Base-by-base conservation (phyloP, 1,140 invertebrate genomes). In the Amyelois transitella region DNA sequence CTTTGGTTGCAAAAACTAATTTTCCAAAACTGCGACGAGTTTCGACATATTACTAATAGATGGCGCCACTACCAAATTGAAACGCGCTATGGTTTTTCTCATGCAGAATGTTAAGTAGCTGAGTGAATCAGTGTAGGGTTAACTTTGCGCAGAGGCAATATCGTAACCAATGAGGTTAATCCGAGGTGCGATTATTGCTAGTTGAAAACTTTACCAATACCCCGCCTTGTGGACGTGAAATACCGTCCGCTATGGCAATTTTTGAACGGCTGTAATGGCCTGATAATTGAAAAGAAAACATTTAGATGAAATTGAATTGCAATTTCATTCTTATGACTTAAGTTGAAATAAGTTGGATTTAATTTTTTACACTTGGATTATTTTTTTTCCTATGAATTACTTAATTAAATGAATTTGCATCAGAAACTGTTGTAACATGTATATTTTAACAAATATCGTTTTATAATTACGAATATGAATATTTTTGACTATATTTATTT, bases 121-220 rank as follows among this genome's bases (percentile, higher is more conserved):
- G 6, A 20, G 20, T 2, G 3, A 7, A 20, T 10, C 0, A 6
- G 2, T 24, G 0, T 32, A 0, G 19, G 25, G 62, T 83, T 77
- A 93, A 91, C 92, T 93, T 92, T 92, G 92, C 91, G 91, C 92
- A 92, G 92, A 89, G 93, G 92, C 92, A 91, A 93, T 94, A 93
- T 93, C 92, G 92, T 94, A 94, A 95, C 93, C 94, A 92, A 94
- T 95, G 94, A 95, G 91, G 93, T 92, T 91, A 85, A 92, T 92
- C 93, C 91, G 93, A 94, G 93, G 92, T 94, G 93, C 93, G 93
- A 94, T 94, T 94, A 94, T 94, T 94, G 93, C 93, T 94, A 94
- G 93, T 94, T 94, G 93, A 94, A 94, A 94, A 94, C 93, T 94
- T 93, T 93, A 94, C 95, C 95, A 96, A 97, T 96, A 96, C 94